phyloP scores from a whole-genome alignment of 2,113 vertebrate genomes.

The Clarias magur region DNA sequence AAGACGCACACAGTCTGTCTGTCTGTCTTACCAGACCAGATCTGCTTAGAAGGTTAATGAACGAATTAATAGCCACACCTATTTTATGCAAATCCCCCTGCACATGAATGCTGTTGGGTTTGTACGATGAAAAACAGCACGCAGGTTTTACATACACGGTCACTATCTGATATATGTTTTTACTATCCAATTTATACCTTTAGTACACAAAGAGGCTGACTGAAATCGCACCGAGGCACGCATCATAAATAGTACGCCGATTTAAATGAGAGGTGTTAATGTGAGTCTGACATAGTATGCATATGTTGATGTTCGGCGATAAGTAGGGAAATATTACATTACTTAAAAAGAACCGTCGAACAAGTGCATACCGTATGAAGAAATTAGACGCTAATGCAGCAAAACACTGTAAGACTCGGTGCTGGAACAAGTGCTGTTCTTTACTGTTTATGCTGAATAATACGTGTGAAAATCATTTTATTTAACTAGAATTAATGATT shows the following conservation, averaged over 20 bases:
- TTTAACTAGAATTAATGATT: not conserved
- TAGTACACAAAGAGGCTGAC: not conserved
- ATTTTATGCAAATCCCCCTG: not conserved
- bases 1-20: not conserved
- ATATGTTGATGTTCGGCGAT: not conserved
- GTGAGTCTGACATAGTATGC: not conserved
- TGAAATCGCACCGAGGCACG: not conserved
- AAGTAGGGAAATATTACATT: not conserved
- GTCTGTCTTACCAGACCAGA: not conserved
- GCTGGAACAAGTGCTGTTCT: not conserved
- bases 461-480: not conserved
- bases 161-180: not conserved
- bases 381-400: not conserved
- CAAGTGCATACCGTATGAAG: not conserved
- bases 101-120: not conserved
- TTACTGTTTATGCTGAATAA: not conserved
- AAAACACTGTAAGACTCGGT: not conserved
- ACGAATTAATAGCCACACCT: constrained; percentile 2
- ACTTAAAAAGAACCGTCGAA: not conserved
- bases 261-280: not conserved
- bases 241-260: not conserved
- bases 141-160: too few species aligned
- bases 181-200: not conserved
- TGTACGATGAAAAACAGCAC: not conserved
- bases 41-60: not conserved